Base-by-base conservation (phyloP, 2,797 vertebrate genomes). In the Limnodromus scolopaceus region DNA sequence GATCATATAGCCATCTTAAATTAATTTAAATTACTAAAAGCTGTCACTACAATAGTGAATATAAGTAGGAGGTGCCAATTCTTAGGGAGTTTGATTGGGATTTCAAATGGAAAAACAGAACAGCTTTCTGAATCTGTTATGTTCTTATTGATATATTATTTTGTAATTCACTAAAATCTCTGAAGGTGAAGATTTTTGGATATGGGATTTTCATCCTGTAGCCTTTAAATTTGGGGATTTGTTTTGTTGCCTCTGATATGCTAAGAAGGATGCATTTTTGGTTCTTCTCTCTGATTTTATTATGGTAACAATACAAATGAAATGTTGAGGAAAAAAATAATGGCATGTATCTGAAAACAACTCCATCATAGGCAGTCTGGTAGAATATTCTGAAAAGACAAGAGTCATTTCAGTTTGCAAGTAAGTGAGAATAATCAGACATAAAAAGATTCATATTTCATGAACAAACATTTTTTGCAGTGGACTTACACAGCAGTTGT, bases 401-500 rank as follows among this genome's bases (percentile, higher is more conserved):
- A 32, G 20, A 49, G 46, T 2, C 0, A 39, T 46, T 71, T 92
- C 48, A 66, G 6, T 32, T 43, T 84, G 22, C 7, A 61, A 46
- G 23, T 16, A 69, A 51, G 3, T 43, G 39, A 78, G 10, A 78
- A 48, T 48, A 48, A 48, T 48, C 46, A 48, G 46, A 48, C 46
- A 70, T 66, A 48, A 10, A 72, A 72, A 30, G 4, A 43, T 69
- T 69, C 5, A 14, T 46, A 16, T 30, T 86, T 45, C 3, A 5
- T 22, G 60, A 80, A 54, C 24, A 72, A 41, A 1, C 2, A 7
- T 25, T 25, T 43, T 86, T 61, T 72, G 1, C 19, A 32, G 16
- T 54, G 15, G 20, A 19, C 6, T 25, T 19, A 36, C 0, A 2
- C 0, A 4, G 9, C 25, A 38, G 3, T 43, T 68, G 20, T 20